Conservation (phyloP, 2,888 invertebrate species). For the Autographa pulchrina region DNA sequence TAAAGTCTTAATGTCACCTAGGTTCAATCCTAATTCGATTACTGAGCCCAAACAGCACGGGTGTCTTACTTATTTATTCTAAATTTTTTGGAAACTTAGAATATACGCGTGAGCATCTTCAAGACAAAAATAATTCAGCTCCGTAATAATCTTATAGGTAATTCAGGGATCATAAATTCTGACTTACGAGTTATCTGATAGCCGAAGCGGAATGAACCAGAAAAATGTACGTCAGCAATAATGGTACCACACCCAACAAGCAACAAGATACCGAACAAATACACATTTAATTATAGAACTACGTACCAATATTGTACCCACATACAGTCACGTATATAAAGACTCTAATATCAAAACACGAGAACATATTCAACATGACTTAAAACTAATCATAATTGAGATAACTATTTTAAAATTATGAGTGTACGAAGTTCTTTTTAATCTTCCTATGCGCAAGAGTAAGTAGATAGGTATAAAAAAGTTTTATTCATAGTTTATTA, state of each 20-base stretch:
- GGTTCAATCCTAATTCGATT: neutral
- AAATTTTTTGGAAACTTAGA: too few species aligned
- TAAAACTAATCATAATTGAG: too few species aligned
- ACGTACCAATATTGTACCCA: neutral
- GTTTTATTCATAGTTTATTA: too few species aligned
- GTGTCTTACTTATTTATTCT: too few species aligned
- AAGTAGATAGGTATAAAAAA: too few species aligned
- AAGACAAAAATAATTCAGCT: neutral
- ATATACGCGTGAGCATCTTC: neutral
- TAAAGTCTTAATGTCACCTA: too few species aligned
- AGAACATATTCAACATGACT: too few species aligned
- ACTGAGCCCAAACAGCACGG: too few species aligned
- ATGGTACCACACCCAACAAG: constrained; percentile 6
- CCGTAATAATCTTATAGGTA: neutral
- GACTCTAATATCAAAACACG: neutral
- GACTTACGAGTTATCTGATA: constrained; percentile 14
- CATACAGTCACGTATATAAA: neutral
- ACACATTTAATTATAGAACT: neutral
- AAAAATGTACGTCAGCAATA: constrained; percentile 2
- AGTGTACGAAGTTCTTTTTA: too few species aligned
- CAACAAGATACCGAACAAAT: neutral
- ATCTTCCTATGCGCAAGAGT: too few species aligned
- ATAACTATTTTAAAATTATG: too few species aligned
- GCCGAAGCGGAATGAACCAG: neutral
- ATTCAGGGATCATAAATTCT: constrained; percentile 7